These are phyloP conservation scores for Tor tambroides DNA, from an alignment of 2,113 vertebrate genomes.

Conservation along the genomic window DNA sequence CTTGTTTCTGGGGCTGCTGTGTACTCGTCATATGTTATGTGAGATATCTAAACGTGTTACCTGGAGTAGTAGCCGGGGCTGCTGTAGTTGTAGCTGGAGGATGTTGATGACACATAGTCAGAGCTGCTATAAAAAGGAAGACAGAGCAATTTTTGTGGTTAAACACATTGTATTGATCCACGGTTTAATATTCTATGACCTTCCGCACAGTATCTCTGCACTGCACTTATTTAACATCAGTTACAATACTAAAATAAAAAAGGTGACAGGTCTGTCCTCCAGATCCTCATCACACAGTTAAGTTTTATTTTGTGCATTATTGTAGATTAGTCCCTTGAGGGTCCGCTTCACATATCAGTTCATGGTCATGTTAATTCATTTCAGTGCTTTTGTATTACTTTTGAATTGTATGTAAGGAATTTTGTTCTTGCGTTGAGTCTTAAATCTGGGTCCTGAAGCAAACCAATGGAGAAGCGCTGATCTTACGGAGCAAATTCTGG, in stretches of 20 bases:
- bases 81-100: conserved; percentile 72
- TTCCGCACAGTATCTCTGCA: not conserved
- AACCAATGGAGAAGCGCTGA: not conserved
- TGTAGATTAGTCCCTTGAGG: not conserved
- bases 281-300: not conserved
- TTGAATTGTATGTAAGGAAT: not conserved
- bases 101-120: conserved; percentile 69
- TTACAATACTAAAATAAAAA: not conserved
- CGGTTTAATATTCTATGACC: not conserved
- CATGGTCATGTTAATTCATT: not conserved
- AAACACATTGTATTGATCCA: conserved; percentile 10
- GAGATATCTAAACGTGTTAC: conserved; percentile 56
- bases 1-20: not conserved
- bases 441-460: not conserved
- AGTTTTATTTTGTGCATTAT: not conserved
- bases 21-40: not conserved
- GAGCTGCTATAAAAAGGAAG: conserved; percentile 51
- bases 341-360: not conserved
- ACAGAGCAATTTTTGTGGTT: conserved; percentile 32
- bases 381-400: not conserved
- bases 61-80: conserved; percentile 65
- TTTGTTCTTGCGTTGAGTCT: not conserved
- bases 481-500: not conserved
- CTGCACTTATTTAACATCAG: not conserved
- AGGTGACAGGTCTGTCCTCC: not conserved